Percentiles rank a stretch among this genome's conserved stretches.
These are phyloP conservation scores for Diuraphis noxia DNA, from an alignment of 1,140 invertebrate genomes.

Conservation along the genomic window DNA sequence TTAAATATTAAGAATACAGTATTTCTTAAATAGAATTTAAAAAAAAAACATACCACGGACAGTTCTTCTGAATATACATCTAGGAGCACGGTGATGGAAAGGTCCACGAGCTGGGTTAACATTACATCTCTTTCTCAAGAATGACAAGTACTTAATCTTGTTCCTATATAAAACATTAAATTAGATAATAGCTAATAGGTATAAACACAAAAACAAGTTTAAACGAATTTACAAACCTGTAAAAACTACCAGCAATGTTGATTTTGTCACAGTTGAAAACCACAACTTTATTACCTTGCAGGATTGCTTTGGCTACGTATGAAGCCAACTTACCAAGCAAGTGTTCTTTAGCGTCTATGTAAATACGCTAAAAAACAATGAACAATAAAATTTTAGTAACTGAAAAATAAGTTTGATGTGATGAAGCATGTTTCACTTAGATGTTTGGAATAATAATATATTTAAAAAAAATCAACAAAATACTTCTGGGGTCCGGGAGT, in stretches of 20 bases:
- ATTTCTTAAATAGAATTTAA: too few species aligned
- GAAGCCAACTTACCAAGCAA: slow-evolving; percentile 93
- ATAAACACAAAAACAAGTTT: background rate
- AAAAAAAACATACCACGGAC: slow-evolving; percentile 77
- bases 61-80: slow-evolving; percentile 94
- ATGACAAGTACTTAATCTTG: slow-evolving; percentile 92
- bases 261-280: slow-evolving; percentile 80
- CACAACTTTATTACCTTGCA: slow-evolving; percentile 81
- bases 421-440: background rate
- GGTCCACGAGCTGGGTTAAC: slow-evolving; percentile 97
- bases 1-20: too few species aligned
- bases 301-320: slow-evolving; percentile 89
- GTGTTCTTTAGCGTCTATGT: slow-evolving; percentile 75
- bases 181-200: too few species aligned
- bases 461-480: too few species aligned
- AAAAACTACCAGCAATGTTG: slow-evolving; percentile 97
- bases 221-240: slow-evolving; percentile 69
- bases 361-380: slow-evolving; percentile 75
- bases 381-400: background rate
- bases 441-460: background rate
- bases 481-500: background rate
- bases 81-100: slow-evolving; percentile 96
- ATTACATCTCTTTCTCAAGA: slow-evolving; percentile 96
- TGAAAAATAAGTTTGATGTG: background rate
- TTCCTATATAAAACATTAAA: slow-evolving; percentile 73